These are phyloP conservation scores for Thomomys bottae DNA, from an alignment of 2,113 vertebrate species.

Conservation along the genomic window DNA sequence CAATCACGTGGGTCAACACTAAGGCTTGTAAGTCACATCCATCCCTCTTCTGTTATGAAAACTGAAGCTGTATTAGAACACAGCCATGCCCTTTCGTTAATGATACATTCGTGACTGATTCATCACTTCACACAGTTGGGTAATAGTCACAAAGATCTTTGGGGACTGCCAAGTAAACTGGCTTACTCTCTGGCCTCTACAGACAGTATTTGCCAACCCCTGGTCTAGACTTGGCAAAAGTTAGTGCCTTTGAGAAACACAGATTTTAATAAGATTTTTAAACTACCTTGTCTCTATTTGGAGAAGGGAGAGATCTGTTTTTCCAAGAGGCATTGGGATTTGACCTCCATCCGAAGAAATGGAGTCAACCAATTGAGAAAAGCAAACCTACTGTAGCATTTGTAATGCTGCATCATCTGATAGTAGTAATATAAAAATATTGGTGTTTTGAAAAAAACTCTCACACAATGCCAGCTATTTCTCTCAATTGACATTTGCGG, in stretches of 20 bases:
- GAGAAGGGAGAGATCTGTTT: neutral
- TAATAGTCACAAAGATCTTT: neutral
- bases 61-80: slow-evolving; percentile 22
- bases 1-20: neutral
- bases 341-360: neutral
- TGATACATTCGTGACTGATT: neutral
- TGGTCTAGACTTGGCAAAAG: neutral
- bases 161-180: neutral
- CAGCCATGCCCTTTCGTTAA: neutral
- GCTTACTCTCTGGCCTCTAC: neutral
- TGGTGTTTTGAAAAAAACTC: neutral
- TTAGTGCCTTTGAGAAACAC: neutral
- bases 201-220: neutral
- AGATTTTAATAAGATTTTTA: slow-evolving; percentile 36
- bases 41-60: slow-evolving; percentile 22
- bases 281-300: neutral
- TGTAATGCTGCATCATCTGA: neutral
- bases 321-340: slow-evolving; percentile 14
- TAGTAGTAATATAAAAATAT: neutral
- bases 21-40: neutral
- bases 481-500: neutral
- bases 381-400: neutral
- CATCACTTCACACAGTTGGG: neutral
- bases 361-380: neutral
- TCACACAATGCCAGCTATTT: neutral